Evolutionary conservation across 2,888 invertebrate species (phyloP).

Genomic region (Caenorhabditis drosophilae): DNA sequence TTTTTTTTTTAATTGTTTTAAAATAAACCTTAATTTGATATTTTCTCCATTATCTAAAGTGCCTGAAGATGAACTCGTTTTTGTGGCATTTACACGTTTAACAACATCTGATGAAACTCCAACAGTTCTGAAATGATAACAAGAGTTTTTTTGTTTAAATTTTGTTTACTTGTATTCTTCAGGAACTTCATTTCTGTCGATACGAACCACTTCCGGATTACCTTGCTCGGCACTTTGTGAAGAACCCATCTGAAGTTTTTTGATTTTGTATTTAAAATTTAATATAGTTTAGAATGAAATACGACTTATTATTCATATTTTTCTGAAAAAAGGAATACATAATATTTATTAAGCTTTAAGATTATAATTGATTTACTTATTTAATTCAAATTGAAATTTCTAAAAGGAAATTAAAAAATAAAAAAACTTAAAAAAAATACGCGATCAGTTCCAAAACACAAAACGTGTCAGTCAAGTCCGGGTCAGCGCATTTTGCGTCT

Average conservation of each 20-base stretch:
- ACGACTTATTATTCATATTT: no score
- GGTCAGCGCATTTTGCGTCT: no score
- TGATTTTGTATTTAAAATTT: neutral
- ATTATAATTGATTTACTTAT: no score
- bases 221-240: conserved; percentile 48
- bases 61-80: neutral
- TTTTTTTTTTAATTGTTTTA: neutral
- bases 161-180: conserved; percentile 58
- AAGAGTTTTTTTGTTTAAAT: neutral
- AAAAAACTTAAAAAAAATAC: no score
- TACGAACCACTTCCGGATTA: conserved; percentile 52
- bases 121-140: conserved; percentile 42
- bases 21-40: conserved; percentile 1
- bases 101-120: conserved; percentile 63
- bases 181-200: conserved; percentile 60
- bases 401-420: conserved; percentile 3
- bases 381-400: no score
- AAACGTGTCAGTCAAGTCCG: no score
- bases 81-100: conserved; percentile 48
- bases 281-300: no score
- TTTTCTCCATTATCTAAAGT: neutral
- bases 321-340: no score
- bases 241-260: conserved; percentile 43
- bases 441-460: neutral
- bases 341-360: no score